Conservation (phyloP, 53 echinoderm and acorn worm species). For the Apostichopus leukothele region DNA sequence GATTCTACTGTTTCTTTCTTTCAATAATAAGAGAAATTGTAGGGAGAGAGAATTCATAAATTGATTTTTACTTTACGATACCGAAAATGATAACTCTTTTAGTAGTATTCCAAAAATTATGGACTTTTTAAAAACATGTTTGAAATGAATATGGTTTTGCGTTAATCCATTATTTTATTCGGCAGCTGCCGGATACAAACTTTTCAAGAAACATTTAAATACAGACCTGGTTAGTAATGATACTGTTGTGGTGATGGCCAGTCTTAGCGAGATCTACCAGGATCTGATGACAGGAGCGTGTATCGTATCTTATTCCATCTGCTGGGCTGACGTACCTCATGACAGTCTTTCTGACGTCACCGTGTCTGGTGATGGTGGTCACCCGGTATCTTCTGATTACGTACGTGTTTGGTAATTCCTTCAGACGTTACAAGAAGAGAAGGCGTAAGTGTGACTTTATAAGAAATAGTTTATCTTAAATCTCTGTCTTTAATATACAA, state of each 20-base stretch:
- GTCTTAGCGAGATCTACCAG: neutral
- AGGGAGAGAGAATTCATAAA: too few relatives aligned
- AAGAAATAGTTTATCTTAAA: neutral
- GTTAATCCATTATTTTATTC: too few relatives aligned
- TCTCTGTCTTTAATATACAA: too few relatives aligned
- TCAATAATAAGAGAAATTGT: too few relatives aligned
- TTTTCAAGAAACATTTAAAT: neutral
- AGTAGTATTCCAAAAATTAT: too few relatives aligned
- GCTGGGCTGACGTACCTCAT: slow-evolving; percentile 22
- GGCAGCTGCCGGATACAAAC: too few relatives aligned
- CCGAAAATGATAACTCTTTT: too few relatives aligned
- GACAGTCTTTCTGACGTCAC: neutral
- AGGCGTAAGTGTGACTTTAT: neutral
- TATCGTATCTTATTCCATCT: neutral
- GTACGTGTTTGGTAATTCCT: slow-evolving; percentile 20
- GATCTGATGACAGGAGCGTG: neutral
- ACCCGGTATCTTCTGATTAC: slow-evolving; percentile 2
- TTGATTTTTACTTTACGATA: too few relatives aligned
- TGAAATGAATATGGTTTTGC: too few relatives aligned
- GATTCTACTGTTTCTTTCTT: too few relatives aligned
- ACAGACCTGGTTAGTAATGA: slow-evolving; percentile 11
- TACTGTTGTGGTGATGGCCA: slow-evolving; percentile 7
- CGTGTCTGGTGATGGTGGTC: slow-evolving; percentile 1
- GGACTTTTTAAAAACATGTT: too few relatives aligned
- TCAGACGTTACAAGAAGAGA: neutral